phyloP scores from a whole-genome alignment of 1,140 invertebrate genomes.

The Drosophila kurseongensis region DNA sequence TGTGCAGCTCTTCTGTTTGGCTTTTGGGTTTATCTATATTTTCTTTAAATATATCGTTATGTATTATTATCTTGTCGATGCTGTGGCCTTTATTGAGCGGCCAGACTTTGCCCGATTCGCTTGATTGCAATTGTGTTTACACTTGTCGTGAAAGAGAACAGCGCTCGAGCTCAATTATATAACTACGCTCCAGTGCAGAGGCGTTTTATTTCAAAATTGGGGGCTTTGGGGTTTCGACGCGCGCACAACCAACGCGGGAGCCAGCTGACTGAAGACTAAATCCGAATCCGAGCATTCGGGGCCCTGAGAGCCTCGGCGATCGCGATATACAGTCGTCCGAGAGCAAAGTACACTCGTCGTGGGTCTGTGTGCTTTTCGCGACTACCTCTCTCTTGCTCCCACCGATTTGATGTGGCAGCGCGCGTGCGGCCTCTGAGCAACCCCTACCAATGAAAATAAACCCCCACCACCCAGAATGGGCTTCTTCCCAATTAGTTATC shows the following conservation, averaged over 20 bases:
- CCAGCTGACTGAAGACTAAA: constrained; percentile 78
- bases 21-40: constrained; percentile 24
- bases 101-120: constrained; percentile 51
- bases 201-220: not conserved
- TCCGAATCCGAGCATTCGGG: constrained; percentile 15
- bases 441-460: constrained; percentile 8
- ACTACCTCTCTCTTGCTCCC: constrained; percentile 7
- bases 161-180: constrained; percentile 69
- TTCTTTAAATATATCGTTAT: constrained; percentile 2
- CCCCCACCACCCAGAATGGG: constrained; percentile 7
- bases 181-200: constrained; percentile 51
- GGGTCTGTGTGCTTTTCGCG: constrained; percentile 1
- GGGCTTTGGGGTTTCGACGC: constrained; percentile 43
- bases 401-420: constrained; percentile 1
- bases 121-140: constrained; percentile 51
- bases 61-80: constrained; percentile 7
- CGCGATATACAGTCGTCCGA: constrained; percentile 21
- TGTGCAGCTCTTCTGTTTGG: constrained; percentile 15
- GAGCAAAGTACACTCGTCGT: constrained; percentile 33
- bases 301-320: constrained; percentile 9
- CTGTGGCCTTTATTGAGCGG: constrained; percentile 25
- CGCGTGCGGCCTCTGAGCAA: constrained; percentile 36
- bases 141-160: constrained; percentile 60
- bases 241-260: constrained; percentile 79
- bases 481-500: constrained; percentile 38